Conservation (phyloP, 2,888 invertebrate genomes). For the Tiliacea aurago region DNA sequence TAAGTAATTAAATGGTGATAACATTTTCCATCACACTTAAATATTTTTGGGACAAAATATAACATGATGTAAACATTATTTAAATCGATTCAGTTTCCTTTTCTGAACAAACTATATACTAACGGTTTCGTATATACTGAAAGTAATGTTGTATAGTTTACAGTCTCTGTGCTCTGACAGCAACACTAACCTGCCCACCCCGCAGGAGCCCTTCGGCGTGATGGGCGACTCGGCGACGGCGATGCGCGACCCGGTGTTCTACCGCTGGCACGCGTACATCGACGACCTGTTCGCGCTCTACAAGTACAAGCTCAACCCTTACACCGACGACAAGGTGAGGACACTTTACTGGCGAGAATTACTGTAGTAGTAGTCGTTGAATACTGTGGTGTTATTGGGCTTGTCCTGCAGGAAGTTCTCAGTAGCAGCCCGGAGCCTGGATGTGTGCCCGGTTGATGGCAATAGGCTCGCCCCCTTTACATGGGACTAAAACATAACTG, state of each 20-base stretch:
- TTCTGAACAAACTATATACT: too few species aligned
- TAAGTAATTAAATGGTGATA: too few species aligned
- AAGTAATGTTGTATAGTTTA: too few species aligned
- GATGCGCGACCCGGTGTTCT: slow-evolving; percentile 96
- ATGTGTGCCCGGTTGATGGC: too few species aligned
- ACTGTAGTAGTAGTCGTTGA: neutral
- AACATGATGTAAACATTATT: too few species aligned
- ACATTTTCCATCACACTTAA: too few species aligned
- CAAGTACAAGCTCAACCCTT: slow-evolving; percentile 93
- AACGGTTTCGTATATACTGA: too few species aligned
- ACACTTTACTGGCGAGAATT: neutral
- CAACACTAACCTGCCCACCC: neutral
- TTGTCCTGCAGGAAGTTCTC: neutral
- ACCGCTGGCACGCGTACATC: slow-evolving; percentile 95
- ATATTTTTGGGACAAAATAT: too few species aligned
- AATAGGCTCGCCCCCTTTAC: neutral
- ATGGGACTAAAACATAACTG: neutral
- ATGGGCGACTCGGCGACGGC: slow-evolving; percentile 96
- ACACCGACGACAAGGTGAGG: slow-evolving; percentile 89
- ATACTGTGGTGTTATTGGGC: neutral
- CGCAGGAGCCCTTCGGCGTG: slow-evolving; percentile 94
- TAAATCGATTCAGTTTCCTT: too few species aligned
- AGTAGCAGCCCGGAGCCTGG: neutral
- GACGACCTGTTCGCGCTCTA: slow-evolving; percentile 94
- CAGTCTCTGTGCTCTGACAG: too few species aligned